A percentile compares a stretch with the other conserved stretches of the same genome.
phyloP scores from a whole-genome alignment of 2,797 vertebrate genomes.

The Acrocephalus scirpaceus region DNA sequence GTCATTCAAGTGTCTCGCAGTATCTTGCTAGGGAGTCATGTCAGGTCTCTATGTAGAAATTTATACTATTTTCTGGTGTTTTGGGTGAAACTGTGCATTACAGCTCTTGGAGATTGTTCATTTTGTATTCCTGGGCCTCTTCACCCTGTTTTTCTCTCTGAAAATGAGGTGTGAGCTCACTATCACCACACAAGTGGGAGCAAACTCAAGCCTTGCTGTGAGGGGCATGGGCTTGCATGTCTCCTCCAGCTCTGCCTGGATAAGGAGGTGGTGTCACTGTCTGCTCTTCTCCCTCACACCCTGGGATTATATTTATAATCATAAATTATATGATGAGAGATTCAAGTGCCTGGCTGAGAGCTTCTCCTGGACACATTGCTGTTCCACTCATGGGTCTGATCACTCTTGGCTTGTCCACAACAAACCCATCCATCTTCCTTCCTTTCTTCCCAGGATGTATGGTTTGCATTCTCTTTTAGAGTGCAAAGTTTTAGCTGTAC shows the following conservation, averaged over 20 bases:
- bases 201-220: background rate
- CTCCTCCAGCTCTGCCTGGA: background rate
- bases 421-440: background rate
- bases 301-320: too few species aligned
- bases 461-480: background rate
- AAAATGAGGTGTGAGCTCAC: background rate
- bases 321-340: background rate
- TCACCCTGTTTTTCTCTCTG: background rate
- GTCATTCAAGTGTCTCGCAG: background rate
- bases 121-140: background rate
- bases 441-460: background rate
- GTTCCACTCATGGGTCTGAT: background rate
- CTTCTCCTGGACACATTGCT: background rate
- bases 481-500: background rate
- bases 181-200: accelerated
- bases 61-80: background rate
- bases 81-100: background rate
- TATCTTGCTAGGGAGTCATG: background rate
- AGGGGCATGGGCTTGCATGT: background rate
- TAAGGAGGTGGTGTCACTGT: background rate
- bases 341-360: background rate
- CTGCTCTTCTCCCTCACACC: background rate
- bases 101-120: background rate
- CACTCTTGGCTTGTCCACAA: background rate
- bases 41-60: background rate